Conservation (phyloP, 2,888 invertebrate species). For the Papilio demoleus region DNA sequence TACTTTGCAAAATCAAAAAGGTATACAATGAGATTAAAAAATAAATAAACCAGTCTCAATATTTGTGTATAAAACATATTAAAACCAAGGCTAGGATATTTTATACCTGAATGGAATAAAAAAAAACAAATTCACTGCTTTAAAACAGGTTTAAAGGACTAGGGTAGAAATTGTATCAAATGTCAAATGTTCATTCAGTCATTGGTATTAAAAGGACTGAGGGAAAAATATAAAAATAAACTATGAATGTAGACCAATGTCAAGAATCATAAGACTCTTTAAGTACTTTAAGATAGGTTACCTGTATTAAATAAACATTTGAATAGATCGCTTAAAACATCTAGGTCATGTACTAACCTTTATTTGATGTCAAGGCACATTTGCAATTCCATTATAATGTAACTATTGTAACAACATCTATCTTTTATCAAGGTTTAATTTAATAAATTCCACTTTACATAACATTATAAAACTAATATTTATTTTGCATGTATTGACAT, state of each 20-base stretch:
- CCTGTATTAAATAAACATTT: too few species aligned
- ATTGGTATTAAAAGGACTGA: not conserved
- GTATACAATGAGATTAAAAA: not conserved
- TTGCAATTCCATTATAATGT: constrained; percentile 24
- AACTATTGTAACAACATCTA: not conserved
- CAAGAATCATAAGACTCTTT: too few species aligned
- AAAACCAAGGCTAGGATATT: not conserved
- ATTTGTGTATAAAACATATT: not conserved
- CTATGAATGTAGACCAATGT: too few species aligned
- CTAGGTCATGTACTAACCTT: not conserved
- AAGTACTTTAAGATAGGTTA: too few species aligned
- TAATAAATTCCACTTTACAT: not conserved
- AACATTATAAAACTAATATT: too few species aligned
- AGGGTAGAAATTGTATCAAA: not conserved
- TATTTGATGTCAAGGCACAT: constrained; percentile 22
- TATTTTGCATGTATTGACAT: too few species aligned
- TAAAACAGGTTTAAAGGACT: constrained; percentile 6
- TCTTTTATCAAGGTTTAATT: constrained; percentile 4
- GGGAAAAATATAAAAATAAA: not conserved
- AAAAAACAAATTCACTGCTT: not conserved
- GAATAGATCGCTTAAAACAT: not conserved
- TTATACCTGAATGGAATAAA: not conserved
- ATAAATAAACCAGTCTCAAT: not conserved
- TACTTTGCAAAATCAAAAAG: not conserved
- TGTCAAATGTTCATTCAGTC: not conserved